These are phyloP conservation scores for Molanna angustata DNA, from an alignment of 2,888 invertebrate genomes.

Conservation along the genomic window DNA sequence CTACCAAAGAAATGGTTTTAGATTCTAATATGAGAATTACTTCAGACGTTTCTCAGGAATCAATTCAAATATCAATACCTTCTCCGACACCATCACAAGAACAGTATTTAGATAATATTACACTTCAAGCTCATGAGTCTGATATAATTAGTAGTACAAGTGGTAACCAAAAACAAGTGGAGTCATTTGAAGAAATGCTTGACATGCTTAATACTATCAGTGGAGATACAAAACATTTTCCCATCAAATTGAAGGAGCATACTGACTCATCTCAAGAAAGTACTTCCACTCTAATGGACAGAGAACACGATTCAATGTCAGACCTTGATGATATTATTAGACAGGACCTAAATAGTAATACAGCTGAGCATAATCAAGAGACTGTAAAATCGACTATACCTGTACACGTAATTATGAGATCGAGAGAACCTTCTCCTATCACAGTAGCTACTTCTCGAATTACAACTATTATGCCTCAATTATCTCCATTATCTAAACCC, in stretches of 20 bases:
- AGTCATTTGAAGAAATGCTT: constrained; percentile 66
- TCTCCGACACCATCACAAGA: constrained; percentile 65
- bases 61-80: constrained; percentile 64
- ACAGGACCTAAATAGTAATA: constrained; percentile 33
- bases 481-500: constrained; percentile 70
- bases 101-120: constrained; percentile 61
- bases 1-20: constrained; percentile 56
- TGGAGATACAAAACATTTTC: constrained; percentile 44
- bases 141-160: constrained; percentile 53
- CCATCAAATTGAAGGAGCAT: constrained; percentile 28
- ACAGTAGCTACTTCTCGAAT: constrained; percentile 43
- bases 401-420: constrained; percentile 36
- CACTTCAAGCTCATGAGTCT: constrained; percentile 56
- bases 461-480: constrained; percentile 60
- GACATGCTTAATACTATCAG: constrained; percentile 68
- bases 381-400: constrained; percentile 31
- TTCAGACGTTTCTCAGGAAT: constrained; percentile 59
- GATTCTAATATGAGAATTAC: constrained; percentile 56
- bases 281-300: constrained; percentile 21
- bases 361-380: constrained; percentile 23
- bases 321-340: constrained; percentile 32
- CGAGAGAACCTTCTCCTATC: constrained; percentile 34
- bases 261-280: constrained; percentile 32
- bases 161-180: constrained; percentile 52
- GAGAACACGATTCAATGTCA: constrained; percentile 29